phyloP scores from a whole-genome alignment of 1,140 invertebrate genomes.

The Platorchestia sp. region DNA sequence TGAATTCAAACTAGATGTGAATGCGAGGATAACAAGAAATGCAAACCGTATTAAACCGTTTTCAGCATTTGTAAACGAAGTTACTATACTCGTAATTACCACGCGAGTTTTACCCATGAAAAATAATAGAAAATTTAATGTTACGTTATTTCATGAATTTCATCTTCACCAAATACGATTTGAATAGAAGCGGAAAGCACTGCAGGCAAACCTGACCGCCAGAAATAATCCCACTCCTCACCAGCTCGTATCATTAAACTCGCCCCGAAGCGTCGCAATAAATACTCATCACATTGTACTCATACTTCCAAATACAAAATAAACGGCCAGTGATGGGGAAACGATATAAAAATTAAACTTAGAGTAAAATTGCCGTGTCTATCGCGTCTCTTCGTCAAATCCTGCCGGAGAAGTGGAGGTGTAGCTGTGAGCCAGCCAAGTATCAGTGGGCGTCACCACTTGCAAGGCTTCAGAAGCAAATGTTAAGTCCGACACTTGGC shows the following conservation, averaged over 20 bases:
- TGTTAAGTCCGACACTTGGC: not conserved
- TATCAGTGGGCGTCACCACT: not conserved
- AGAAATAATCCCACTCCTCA: no score
- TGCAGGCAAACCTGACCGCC: not conserved
- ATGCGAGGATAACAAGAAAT: not conserved
- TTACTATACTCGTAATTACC: no score
- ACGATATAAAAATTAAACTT: not conserved
- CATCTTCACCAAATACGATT: not conserved
- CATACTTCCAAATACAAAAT: not conserved
- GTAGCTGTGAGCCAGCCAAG: not conserved
- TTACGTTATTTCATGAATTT: not conserved
- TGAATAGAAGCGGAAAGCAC: not conserved
- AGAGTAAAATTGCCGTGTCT: not conserved
- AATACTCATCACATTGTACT: not conserved
- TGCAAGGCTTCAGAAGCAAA: not conserved
- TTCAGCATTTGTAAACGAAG: not conserved
- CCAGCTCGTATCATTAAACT: no score
- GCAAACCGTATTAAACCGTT: not conserved
- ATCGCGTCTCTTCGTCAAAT: not conserved
- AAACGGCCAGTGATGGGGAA: not conserved
- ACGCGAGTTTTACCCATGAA: no score
- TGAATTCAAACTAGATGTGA: no score
- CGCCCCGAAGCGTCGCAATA: not conserved
- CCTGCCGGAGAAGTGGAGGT: not conserved
- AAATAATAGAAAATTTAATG: no score